Conservation (phyloP, 2,113 vertebrate species). For the Arvicanthis niloticus region DNA sequence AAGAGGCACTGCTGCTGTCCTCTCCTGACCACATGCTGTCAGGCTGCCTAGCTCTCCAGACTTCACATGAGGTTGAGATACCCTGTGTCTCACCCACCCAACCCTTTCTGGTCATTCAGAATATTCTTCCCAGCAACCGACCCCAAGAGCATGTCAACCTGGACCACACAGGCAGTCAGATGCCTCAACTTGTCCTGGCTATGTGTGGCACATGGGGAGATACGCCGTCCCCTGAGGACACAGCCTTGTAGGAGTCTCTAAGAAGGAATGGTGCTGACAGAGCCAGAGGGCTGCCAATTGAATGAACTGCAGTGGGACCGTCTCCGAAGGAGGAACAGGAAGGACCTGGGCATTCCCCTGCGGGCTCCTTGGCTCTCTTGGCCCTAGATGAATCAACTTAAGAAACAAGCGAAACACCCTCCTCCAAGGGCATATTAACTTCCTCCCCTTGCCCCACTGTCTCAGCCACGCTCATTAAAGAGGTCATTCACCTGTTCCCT, state of each 20-base stretch:
- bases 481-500: constrained; percentile 2
- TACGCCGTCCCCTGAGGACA: background rate
- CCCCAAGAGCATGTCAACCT: background rate
- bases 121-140: background rate
- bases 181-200: background rate
- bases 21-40: background rate
- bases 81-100: background rate
- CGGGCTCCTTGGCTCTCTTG: background rate
- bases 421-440: background rate
- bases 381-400: constrained; percentile 43
- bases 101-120: background rate
- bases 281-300: background rate
- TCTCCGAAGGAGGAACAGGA: constrained; percentile 34
- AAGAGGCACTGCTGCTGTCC: background rate
- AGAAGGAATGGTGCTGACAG: background rate
- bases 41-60: background rate
- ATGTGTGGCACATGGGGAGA: background rate
- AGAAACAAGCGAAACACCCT: background rate
- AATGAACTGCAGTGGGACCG: background rate
- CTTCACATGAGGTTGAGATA: background rate
- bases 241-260: background rate
- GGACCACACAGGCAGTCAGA: accelerated
- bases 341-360: background rate
- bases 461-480: background rate
- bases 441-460: background rate